Conservation (phyloP, 2,888 invertebrate genomes). For the Lithosia quadra region DNA sequence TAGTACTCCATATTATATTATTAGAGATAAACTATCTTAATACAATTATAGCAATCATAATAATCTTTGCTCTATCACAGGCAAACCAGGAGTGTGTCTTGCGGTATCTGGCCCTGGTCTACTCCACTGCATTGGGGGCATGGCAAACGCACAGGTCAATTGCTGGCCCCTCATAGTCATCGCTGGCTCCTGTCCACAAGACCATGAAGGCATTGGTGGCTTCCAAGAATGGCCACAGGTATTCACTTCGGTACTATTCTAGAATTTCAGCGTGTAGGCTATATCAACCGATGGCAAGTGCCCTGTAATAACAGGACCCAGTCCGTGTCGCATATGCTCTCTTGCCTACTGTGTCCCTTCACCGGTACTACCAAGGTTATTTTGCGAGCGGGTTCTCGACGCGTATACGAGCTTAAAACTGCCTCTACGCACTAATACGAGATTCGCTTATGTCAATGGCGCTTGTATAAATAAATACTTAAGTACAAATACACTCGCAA, state of each 20-base stretch:
- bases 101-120: conserved; percentile 98
- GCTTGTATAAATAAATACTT: too few relatives aligned
- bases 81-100: conserved; percentile 95
- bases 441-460: neutral
- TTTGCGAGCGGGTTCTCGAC: too few relatives aligned
- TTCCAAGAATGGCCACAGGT: conserved; percentile 98
- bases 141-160: conserved; percentile 98
- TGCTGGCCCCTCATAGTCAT: conserved; percentile 98
- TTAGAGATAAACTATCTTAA: too few relatives aligned
- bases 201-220: conserved; percentile 98
- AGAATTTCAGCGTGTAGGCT: neutral
- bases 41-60: neutral
- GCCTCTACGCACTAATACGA: too few relatives aligned
- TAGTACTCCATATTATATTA: too few relatives aligned
- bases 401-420: too few relatives aligned
- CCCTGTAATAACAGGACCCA: too few relatives aligned
- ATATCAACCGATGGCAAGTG: too few relatives aligned
- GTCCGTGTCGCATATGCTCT: too few relatives aligned
- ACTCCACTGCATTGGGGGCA: conserved; percentile 96
- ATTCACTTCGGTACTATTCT: conserved; percentile 4
- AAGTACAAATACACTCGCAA: too few relatives aligned
- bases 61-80: conserved; percentile 62
- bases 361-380: too few relatives aligned
- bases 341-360: too few relatives aligned
- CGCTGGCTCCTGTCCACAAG: conserved; percentile 96